Evolutionary conservation across 2,113 vertebrate species (phyloP), one percentile per base, ranked within the genome.

Genomic region (Trichomycterus rosablanca): DNA sequence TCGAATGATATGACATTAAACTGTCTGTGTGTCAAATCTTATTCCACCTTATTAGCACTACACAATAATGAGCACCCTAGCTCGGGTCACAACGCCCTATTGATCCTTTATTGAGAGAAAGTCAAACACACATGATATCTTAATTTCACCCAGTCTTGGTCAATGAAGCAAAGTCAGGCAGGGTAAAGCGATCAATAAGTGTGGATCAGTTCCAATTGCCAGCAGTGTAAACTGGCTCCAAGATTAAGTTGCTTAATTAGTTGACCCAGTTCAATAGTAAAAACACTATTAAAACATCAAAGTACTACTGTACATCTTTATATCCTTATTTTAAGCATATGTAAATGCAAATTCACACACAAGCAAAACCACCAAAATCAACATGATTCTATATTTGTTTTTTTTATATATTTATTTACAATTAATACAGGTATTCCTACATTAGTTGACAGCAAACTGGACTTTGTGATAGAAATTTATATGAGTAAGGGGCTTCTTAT

Each of bases 211-310:
- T 69, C 74, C 65, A 66, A 68, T 75, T 82, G 81, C 69, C 58
- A 51, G 68, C 65, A 40, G 69, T 65, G 70, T 71, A 79, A 80
- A 75, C 62, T 68, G 70, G 82, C 59, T 79, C 46, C 51, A n/a
- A n/a, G 80, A 85, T 81, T 80, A 81, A 83, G 81, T 80, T 64
- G 45, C 63, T 80, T 82, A 83, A 86, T 85, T 85, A 79, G 53
- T 59, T 56, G 19, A 75, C 73, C 74, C 30, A 43, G 26, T 42
- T 37, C 49, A 68, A 78, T 64, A 51, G 68, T 65, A n/a, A 68
- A 68, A 66, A 69, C 42, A 74, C 63, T 65, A 76, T 65, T 77
- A 80, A 77, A 75, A 74, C 72, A 62, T 59, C 74, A 73, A 75
- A 63, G 20, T 9, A 23, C 30, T 4, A 19, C 26, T 40, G 50